Percentiles rank a stretch among this genome's conserved stretches.
phyloP scores from a whole-genome alignment of 2,888 invertebrate species.

The Sthenelais limicola region DNA sequence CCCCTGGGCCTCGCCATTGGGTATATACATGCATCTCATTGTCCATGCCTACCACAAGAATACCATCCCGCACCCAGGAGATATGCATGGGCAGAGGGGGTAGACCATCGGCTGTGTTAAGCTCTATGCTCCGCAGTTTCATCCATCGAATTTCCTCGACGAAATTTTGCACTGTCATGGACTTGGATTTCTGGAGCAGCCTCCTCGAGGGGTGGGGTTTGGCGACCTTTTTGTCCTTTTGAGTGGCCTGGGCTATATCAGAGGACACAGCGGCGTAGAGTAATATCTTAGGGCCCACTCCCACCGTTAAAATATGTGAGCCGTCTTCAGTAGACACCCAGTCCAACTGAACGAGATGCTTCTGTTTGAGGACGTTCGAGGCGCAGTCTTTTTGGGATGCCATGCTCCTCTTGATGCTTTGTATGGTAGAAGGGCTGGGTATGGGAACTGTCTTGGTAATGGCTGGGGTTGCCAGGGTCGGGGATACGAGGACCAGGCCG shows the following conservation, averaged over 20 bases:
- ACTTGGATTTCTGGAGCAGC: conserved; percentile 90
- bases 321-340: conserved; percentile 99
- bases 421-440: conserved; percentile 68
- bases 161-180: conserved; percentile 89
- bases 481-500: conserved; percentile 33
- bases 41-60: conserved; percentile 98
- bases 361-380: conserved; percentile 61
- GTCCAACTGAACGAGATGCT: conserved; percentile 88
- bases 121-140: conserved; percentile 90
- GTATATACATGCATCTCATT: conserved; percentile 99
- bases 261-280: conserved; percentile 80
- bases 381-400: conserved; percentile 46
- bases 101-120: conserved; percentile 94
- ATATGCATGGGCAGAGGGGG: conserved; percentile 98
- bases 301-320: conserved; percentile 96
- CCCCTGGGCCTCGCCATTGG: conserved; percentile 81
- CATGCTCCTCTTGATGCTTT: conserved; percentile 52
- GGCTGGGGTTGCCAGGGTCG: conserved; percentile 43
- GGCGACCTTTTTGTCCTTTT: conserved; percentile 32
- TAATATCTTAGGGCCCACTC: conserved; percentile 77
- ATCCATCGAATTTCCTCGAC: conserved; percentile 96
- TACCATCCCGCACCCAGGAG: conserved; percentile 98
- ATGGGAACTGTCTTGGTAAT: conserved; percentile 51
- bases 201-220: conserved; percentile 74
- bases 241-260: conserved; percentile 90